phyloP scores from a whole-genome alignment of 2,888 invertebrate species.

The Hetaerina titia region DNA sequence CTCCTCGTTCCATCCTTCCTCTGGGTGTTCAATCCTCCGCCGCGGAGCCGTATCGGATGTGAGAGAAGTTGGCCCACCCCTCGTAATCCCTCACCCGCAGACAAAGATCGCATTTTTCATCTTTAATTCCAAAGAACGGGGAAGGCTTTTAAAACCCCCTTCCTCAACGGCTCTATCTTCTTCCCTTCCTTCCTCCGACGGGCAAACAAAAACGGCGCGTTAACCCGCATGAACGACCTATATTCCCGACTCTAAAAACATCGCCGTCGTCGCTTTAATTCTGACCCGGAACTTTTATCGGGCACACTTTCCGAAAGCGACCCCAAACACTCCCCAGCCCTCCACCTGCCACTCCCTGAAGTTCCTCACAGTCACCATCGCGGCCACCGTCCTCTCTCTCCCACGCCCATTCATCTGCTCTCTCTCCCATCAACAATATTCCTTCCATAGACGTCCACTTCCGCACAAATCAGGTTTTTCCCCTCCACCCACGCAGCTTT shows the following conservation, averaged over 20 bases:
- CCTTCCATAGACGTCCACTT: too few relatives aligned
- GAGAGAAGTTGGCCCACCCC: not conserved
- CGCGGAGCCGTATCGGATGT: not conserved
- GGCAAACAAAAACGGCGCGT: not conserved
- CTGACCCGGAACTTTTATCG: not conserved
- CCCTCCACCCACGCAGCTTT: too few relatives aligned
- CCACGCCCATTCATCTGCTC: too few relatives aligned
- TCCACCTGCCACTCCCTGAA: too few relatives aligned
- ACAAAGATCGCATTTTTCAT: slow-evolving; percentile 2
- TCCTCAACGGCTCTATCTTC: not conserved
- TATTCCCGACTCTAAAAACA: not conserved
- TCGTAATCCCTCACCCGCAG: not conserved
- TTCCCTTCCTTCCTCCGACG: not conserved
- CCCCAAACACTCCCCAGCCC: too few relatives aligned
- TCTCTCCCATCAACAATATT: too few relatives aligned
- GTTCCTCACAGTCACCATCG: too few relatives aligned
- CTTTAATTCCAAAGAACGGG: not conserved
- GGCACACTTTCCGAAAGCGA: not conserved
- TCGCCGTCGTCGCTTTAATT: not conserved
- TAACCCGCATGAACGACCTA: not conserved
- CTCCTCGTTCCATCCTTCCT: too few relatives aligned
- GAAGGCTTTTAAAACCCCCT: not conserved
- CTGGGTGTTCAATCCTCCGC: too few relatives aligned
- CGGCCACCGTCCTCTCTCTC: too few relatives aligned
- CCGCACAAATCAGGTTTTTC: too few relatives aligned